Evolutionary conservation across 1,140 invertebrate genomes (phyloP), one percentile per base, ranked within the genome.

Genomic region (Pachyrhynchus sulphureomaculatus): DNA sequence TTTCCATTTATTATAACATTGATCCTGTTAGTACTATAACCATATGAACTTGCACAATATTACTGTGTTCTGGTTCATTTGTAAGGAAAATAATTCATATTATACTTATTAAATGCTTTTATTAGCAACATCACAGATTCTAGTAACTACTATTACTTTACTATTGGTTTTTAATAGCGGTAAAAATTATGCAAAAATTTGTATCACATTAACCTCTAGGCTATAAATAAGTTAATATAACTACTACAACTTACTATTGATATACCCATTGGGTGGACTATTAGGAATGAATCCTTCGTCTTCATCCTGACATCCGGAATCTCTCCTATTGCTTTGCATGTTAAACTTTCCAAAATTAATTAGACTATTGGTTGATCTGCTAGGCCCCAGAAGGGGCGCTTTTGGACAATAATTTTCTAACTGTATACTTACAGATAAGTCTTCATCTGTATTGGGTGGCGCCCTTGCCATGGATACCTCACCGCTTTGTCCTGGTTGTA

Each of bases 371-470:
- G 52, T 63, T 13, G 68, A 66, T 18, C 62, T 62, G 10, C 47
- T 45, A 18, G 60, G 32, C 13, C 70, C 70, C 23, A 75, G 56
- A 4, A 75, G 61, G 2, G 74, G 74, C 45, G 68, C 71, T 18
- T 69, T 70, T 0, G 68, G 67, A 62, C 72, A 75, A 52, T 64
- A 68, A 23, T 64, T 68, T 32, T 75, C 74, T 65, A 72, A 51
- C n/a, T 60, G 72, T 42, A 74, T 71, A 37, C 60, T 69, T 57
- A 72, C 60, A 47, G 9, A 36, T 58, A 33, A 54, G 17, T 56
- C 52, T 29, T 54, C 33, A 45, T 34, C 9, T 24, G 41, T 56
- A 23, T 9, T 21, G 58, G 62, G 12, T 32, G 33, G 18, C 55
- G 59, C 44, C 66, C 26, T 29, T 29, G 12, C 26, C 12, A 10